Conservation (phyloP, 2,888 invertebrate species). For the Trichacis sp. region DNA sequence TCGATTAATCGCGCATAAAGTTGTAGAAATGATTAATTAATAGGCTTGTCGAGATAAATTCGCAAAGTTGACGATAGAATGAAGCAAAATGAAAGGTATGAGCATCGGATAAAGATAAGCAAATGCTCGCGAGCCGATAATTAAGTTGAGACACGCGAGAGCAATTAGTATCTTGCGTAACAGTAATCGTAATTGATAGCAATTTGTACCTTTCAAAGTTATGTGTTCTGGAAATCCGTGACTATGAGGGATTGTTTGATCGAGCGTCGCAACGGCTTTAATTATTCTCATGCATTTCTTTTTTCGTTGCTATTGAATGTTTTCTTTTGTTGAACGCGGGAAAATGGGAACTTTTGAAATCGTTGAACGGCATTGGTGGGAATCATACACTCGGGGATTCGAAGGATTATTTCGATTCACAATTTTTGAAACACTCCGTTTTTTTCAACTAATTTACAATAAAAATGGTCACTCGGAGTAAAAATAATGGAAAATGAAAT, state of each 20-base stretch:
- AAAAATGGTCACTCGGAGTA: too few relatives aligned
- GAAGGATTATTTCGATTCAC: too few relatives aligned
- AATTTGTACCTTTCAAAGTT: constrained; percentile 8
- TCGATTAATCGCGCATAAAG: constrained; percentile 6
- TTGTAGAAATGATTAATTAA: constrained; percentile 12
- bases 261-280: background rate
- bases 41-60: background rate
- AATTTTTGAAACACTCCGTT: too few relatives aligned
- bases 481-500: too few relatives aligned
- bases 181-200: constrained; percentile 24
- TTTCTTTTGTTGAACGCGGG: too few relatives aligned
- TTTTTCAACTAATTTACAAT: too few relatives aligned
- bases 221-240: constrained; percentile 7
- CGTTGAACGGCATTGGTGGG: too few relatives aligned
- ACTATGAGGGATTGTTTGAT: background rate
- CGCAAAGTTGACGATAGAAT: background rate
- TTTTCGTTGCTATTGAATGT: too few relatives aligned
- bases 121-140: constrained; percentile 20
- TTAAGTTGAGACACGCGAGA: constrained; percentile 33
- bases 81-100: constrained; percentile 24
- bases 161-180: constrained; percentile 35
- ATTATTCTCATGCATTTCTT: too few relatives aligned
- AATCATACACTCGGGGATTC: too few relatives aligned
- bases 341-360: too few relatives aligned
- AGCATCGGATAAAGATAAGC: constrained; percentile 27